Percentiles rank a stretch among this genome's conserved stretches.
Conservation (phyloP, 2,888 invertebrate species). For the Graphium colonna region DNA sequence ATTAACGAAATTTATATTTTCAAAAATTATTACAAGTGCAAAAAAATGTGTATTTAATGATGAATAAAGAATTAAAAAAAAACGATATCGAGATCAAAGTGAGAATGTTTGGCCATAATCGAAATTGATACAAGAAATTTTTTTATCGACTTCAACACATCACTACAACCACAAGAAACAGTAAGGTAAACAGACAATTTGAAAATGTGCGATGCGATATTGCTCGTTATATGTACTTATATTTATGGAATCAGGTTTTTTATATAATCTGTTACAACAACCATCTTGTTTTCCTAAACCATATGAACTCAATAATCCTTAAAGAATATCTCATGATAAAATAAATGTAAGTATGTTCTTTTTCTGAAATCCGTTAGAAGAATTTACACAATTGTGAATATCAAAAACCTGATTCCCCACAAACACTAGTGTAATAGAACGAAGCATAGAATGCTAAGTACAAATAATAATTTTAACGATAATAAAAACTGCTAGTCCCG, state of each 20-base stretch:
- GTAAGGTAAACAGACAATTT: conserved; percentile 72
- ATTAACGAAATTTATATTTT: conserved; percentile 81
- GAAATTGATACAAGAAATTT: conserved; percentile 64
- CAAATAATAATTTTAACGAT: conserved; percentile 72
- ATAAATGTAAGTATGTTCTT: no score
- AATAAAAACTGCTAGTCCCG: conserved; percentile 70
- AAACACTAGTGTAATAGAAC: conserved; percentile 74
- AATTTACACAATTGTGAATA: conserved; percentile 1
- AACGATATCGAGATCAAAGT: conserved; percentile 18
- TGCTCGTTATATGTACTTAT: conserved; percentile 59
- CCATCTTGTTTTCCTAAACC: no score
- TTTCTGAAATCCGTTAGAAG: no score
- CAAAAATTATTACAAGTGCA: conserved; percentile 80
- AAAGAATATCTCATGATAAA: no score
- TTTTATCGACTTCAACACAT: conserved; percentile 75
- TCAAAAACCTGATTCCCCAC: conserved; percentile 65
- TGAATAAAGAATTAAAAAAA: conserved; percentile 34
- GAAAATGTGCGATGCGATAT: conserved; percentile 70
- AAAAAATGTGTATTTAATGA: conserved; percentile 65
- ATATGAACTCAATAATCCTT: no score
- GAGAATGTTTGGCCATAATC: conserved; percentile 76
- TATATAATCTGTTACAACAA: conserved; percentile 5
- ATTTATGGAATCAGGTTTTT: conserved; percentile 60
- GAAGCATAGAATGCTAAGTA: conserved; percentile 75
- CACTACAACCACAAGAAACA: conserved; percentile 66